Percentiles rank a stretch among this genome's conserved stretches.
Conservation (phyloP, 2,888 invertebrate species). For the Ctena decussata region DNA sequence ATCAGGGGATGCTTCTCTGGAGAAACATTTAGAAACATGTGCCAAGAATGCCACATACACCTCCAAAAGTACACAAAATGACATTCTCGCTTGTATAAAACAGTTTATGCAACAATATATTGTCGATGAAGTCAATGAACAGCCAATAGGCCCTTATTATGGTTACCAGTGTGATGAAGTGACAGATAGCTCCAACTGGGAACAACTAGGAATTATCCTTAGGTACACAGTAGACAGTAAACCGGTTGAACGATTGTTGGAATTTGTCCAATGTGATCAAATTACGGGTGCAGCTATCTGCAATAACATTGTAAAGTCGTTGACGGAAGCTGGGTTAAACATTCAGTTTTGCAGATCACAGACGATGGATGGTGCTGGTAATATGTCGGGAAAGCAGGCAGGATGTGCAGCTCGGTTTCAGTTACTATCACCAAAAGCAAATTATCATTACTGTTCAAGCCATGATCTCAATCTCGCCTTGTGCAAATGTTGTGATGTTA, state of each 20-base stretch:
- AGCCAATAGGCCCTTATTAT: conserved; percentile 48
- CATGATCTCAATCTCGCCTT: conserved; percentile 49
- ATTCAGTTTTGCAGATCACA: conserved; percentile 37
- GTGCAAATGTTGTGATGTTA: conserved; percentile 47
- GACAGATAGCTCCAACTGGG: conserved; percentile 49
- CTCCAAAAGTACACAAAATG: conserved; percentile 59
- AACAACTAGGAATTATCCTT: conserved; percentile 54
- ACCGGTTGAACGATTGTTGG: conserved; percentile 44
- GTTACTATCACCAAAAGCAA: conserved; percentile 20
- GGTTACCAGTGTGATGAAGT: conserved; percentile 58
- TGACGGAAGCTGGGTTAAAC: conserved; percentile 25
- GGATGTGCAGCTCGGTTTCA: conserved; percentile 47
- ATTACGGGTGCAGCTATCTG: conserved; percentile 25
- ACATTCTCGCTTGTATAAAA: conserved; percentile 49
- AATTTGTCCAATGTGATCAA: conserved; percentile 47
- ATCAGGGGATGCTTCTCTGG: conserved; percentile 22
- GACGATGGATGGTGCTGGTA: conserved; percentile 59
- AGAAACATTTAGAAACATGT: conserved; percentile 32
- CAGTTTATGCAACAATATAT: conserved; percentile 36
- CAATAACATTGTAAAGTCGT: conserved; percentile 21
- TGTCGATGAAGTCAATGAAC: conserved; percentile 41
- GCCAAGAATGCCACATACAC: conserved; percentile 54
- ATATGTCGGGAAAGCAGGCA: conserved; percentile 50
- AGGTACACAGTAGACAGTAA: conserved; percentile 33
- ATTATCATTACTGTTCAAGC: conserved; percentile 46